These are phyloP conservation scores for Papilio gigon DNA, from an alignment of 2,888 invertebrate genomes.

Conservation along the genomic window DNA sequence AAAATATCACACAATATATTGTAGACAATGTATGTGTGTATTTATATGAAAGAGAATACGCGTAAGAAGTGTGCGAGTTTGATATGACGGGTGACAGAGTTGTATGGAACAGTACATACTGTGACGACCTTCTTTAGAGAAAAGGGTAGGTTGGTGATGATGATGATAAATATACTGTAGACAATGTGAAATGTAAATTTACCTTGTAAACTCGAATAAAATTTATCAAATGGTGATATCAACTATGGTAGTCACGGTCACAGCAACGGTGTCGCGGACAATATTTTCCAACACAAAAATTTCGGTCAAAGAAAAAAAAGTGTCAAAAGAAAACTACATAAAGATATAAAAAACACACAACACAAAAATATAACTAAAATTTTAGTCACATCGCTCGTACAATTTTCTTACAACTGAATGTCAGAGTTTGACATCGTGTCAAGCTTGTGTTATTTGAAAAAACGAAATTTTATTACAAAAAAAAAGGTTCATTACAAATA, in stretches of 20 bases:
- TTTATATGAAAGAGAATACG: no score
- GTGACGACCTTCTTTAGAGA: no score
- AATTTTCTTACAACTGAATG: constrained; percentile 66
- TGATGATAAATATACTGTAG: not conserved
- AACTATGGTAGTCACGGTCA: constrained; percentile 57
- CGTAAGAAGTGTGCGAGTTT: no score
- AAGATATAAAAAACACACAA: constrained; percentile 79
- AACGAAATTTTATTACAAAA: not conserved
- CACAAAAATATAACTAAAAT: constrained; percentile 78
- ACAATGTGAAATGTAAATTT: not conserved
- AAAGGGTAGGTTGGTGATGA: no score
- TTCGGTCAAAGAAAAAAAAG: constrained; percentile 70
- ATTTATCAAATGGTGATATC: constrained; percentile 38
- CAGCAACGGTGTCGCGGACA: constrained; percentile 42
- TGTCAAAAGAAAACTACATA: constrained; percentile 76
- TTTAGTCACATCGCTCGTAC: constrained; percentile 78
- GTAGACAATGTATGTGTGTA: no score
- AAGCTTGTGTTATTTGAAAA: constrained; percentile 20
- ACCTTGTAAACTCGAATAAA: constrained; percentile 33
- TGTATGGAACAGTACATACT: no score
- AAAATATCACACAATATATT: no score
- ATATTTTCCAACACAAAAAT: constrained; percentile 67
- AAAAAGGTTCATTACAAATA: not conserved
- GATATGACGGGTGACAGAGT: no score
- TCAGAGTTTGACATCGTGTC: constrained; percentile 43